A percentile compares a stretch with the other conserved stretches of the same genome.
These are phyloP conservation scores for Threskiornis aethiopicus DNA, from an alignment of 2,797 vertebrate genomes.

Conservation along the genomic window DNA sequence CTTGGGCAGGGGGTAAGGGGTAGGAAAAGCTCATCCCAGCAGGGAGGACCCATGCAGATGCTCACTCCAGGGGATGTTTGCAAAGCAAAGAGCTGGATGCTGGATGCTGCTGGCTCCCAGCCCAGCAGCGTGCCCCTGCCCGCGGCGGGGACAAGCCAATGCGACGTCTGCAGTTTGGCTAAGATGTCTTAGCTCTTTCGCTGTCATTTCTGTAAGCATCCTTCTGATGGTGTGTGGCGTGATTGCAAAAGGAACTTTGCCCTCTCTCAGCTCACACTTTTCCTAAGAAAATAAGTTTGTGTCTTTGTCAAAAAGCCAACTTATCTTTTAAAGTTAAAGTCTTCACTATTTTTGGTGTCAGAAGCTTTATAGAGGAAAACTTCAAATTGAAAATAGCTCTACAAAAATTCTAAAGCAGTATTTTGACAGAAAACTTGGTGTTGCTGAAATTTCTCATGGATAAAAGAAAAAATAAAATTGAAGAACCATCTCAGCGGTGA, in stretches of 20 bases:
- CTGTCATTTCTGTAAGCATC: background rate
- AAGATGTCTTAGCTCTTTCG: background rate
- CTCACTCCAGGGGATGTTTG: background rate
- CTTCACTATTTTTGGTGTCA: accelerated
- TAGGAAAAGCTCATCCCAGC: background rate
- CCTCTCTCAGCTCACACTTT: background rate
- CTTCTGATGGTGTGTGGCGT: background rate
- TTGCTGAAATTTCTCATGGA: background rate
- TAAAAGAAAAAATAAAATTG: background rate
- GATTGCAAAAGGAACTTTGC: background rate
- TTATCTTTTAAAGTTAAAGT: background rate
- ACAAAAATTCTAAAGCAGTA: background rate
- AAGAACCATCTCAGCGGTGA: background rate
- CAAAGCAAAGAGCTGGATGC: background rate
- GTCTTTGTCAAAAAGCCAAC: background rate
- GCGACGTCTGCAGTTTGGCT: background rate
- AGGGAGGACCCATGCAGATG: background rate
- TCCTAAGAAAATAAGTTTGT: background rate
- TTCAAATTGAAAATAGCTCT: background rate
- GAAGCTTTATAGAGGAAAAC: background rate
- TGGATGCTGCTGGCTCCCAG: background rate
- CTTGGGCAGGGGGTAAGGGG: background rate
- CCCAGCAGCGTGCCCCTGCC: background rate
- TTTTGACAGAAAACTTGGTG: background rate
- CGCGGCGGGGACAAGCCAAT: background rate